Evolutionary conservation across 1,140 invertebrate genomes (phyloP).

Genomic region (Semibalanus balanoides): DNA sequence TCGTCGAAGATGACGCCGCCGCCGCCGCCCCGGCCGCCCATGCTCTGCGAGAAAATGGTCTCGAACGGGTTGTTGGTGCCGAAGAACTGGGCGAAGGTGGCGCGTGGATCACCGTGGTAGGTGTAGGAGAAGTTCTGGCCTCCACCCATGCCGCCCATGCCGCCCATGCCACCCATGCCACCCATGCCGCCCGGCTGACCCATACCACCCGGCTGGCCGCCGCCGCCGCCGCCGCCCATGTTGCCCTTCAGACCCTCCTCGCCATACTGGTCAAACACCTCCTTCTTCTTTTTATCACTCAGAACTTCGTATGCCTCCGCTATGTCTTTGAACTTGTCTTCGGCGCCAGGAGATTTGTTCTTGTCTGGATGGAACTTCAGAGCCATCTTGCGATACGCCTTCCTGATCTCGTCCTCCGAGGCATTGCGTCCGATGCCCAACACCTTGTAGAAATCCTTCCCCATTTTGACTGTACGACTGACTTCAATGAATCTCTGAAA

Average conservation of each 20-base stretch:
- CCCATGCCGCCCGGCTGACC: too few relatives aligned
- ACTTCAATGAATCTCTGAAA: too few relatives aligned
- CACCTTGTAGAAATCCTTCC: constrained; percentile 95
- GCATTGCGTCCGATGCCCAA: constrained; percentile 73
- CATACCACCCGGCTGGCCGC: too few relatives aligned
- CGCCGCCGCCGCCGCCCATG: constrained; percentile 35
- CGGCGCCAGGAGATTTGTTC: constrained; percentile 84
- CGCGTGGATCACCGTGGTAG: constrained; percentile 45
- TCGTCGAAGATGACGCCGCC: constrained; percentile 37
- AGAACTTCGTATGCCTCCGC: constrained; percentile 97
- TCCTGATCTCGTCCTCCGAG: constrained; percentile 92
- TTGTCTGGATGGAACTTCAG: constrained; percentile 99
- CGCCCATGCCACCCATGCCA: too few relatives aligned
- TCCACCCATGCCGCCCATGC: too few relatives aligned
- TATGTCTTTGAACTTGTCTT: constrained; percentile 95
- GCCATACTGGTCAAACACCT: constrained; percentile 89
- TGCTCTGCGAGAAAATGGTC: constrained; percentile 47
- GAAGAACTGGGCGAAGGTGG: constrained; percentile 91
- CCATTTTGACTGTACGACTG: constrained; percentile 69
- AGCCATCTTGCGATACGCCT: constrained; percentile 91
- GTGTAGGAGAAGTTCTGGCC: constrained; percentile 7
- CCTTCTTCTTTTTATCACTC: constrained; percentile 85
- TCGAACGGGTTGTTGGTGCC: constrained; percentile 52
- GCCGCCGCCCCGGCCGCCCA: constrained; percentile 38
- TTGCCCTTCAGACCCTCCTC: constrained; percentile 87